Evolutionary conservation across 2,113 vertebrate genomes (phyloP).

Genomic region (Notarius lentiginosus): DNA sequence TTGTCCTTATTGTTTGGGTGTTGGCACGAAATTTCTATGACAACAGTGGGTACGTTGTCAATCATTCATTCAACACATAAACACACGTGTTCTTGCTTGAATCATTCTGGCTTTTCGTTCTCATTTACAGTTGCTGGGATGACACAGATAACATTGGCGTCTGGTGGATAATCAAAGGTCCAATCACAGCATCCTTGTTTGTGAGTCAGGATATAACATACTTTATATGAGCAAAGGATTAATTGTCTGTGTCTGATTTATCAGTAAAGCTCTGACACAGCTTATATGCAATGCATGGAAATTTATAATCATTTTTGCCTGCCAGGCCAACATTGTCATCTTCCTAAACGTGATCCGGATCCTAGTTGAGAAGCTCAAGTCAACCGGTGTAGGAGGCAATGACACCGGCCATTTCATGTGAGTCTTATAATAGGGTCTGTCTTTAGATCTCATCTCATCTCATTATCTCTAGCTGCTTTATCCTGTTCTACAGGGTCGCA

Average conservation of each 20-base stretch:
- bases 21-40: slow-evolving; percentile 71
- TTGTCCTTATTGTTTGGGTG: slow-evolving; percentile 71
- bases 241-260: not conserved
- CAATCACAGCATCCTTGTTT: slow-evolving; percentile 73
- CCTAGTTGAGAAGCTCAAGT: slow-evolving; percentile 76
- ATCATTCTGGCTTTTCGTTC: slow-evolving; percentile 30
- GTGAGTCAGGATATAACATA: slow-evolving; percentile 59
- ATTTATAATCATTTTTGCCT: not conserved
- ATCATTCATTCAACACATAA: not conserved
- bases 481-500: too few species aligned
- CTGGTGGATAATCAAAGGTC: slow-evolving; percentile 79
- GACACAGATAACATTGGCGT: slow-evolving; percentile 69
- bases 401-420: slow-evolving; percentile 74
- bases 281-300: not conserved
- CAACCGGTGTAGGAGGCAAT: slow-evolving; percentile 65
- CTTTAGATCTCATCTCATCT: not conserved
- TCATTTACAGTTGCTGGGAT: slow-evolving; percentile 73
- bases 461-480: too few species aligned
- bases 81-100: not conserved
- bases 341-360: slow-evolving; percentile 77
- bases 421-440: slow-evolving; percentile 48
- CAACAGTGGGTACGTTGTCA: slow-evolving; percentile 66
- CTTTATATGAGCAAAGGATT: not conserved
- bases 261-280: not conserved
- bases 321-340: slow-evolving; percentile 75